Evolutionary conservation across 2,888 invertebrate genomes (phyloP), one percentile per base, ranked within the genome.

Genomic region (Globia sparganii): DNA sequence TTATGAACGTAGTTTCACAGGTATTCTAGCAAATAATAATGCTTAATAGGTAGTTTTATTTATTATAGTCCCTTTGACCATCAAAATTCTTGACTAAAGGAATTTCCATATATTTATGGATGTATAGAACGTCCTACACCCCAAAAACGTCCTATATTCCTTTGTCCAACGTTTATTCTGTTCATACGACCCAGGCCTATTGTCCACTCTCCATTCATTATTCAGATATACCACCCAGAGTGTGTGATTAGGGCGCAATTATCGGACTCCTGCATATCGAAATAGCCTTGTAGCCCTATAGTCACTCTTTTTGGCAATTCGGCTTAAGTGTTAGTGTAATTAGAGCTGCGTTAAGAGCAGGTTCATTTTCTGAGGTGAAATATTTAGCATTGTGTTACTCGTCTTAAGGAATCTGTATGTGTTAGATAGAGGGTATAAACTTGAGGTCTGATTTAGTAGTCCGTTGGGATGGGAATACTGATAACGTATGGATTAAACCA

Each of bases 211-310:
- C 70, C 49, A 85, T 83, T 85, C 65, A 83, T 86, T 84, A 83
- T 86, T 84, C 86, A 82, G 64, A 18, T n/a, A 43, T 59, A 68
- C 34, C 59, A n/a, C 69, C 75, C 78, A 18, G 53, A 46, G 43
- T 40, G 77, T 82, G 83, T 73, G 78, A 78, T 82, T 86, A 84
- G 58, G 71, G 31, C 34, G 64, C 75, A 78, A 84, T 84, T 84
- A 86, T 78, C 72, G 61, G 72, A 75, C 82, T 73, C 72, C 61
- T 75, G 34, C 34, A 46, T 31, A 72, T 64, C 40, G 67, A 58
- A 74, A 81, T 82, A 69, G 78, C 64, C 75, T 80, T 83, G 76
- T 37, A 75, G 76, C 46, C 37, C 25, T 66, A 61, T 6, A 53
- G 49, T n/a, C 46, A 43, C 70, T 37, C 31, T 70, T 66, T 62